These are phyloP conservation scores for Chunga burmeisteri DNA, from an alignment of 2,113 vertebrate species.

Conservation along the genomic window DNA sequence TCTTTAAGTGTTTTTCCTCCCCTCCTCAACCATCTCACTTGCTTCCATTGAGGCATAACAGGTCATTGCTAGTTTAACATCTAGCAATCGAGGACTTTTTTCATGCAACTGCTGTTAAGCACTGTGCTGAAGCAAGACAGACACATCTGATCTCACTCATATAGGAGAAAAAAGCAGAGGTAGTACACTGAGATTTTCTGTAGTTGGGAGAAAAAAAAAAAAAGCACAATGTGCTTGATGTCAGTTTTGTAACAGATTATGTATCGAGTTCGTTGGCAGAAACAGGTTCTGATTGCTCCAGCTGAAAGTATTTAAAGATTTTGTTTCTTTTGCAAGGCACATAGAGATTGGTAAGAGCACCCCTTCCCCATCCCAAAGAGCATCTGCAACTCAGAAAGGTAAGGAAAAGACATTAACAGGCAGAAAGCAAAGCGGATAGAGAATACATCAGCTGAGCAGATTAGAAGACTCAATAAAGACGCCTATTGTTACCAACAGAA, in stretches of 20 bases:
- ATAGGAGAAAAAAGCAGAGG: background rate
- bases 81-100: background rate
- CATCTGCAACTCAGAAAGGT: background rate
- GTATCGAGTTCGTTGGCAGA: background rate
- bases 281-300: background rate
- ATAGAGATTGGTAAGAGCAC: background rate
- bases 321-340: background rate
- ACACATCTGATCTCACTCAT: background rate
- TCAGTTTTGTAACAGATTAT: background rate
- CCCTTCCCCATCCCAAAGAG: background rate
- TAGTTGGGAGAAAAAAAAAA: background rate
- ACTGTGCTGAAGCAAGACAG: background rate
- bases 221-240: background rate
- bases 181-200: background rate
- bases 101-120: background rate
- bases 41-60: background rate
- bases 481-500: constrained; percentile 19
- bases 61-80: background rate
- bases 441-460: background rate
- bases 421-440: constrained; percentile 18
- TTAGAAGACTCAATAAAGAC: background rate
- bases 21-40: background rate
- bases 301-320: background rate
- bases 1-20: background rate
- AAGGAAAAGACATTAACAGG: background rate